phyloP scores from a whole-genome alignment of 1,140 invertebrate species.

The Panagrolaimus sp. region DNA sequence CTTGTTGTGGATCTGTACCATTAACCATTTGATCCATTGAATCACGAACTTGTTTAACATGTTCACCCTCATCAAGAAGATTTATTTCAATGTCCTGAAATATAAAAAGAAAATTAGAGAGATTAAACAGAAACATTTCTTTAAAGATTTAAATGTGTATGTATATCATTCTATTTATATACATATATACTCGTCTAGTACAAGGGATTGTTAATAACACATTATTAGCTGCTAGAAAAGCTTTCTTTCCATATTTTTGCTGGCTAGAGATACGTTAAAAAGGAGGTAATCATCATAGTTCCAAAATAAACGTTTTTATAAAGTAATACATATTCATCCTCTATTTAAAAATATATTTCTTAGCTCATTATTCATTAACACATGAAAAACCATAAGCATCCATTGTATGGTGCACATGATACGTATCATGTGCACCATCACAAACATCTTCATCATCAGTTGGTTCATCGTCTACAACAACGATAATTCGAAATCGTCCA shows the following conservation, averaged over 20 bases:
- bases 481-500: slow-evolving; percentile 17
- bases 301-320: too few relatives aligned
- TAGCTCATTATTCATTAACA: background rate
- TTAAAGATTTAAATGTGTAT: too few relatives aligned
- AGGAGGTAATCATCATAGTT: background rate
- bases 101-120: background rate
- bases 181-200: too few relatives aligned
- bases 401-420: too few relatives aligned
- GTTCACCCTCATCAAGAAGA: slow-evolving; percentile 37
- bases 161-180: too few relatives aligned
- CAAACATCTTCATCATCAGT: too few relatives aligned
- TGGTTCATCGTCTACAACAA: background rate
- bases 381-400: too few relatives aligned
- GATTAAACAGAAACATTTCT: background rate
- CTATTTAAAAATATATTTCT: too few relatives aligned
- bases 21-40: slow-evolving; percentile 23
- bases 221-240: too few relatives aligned
- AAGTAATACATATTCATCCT: too few relatives aligned
- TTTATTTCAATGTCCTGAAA: slow-evolving; percentile 29
- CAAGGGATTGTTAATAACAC: too few relatives aligned
- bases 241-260: too few relatives aligned
- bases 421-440: slow-evolving; percentile 9
- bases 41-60: slow-evolving; percentile 30
- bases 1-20: slow-evolving; percentile 16
- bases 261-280: background rate